These are phyloP conservation scores for Chloroceryle aenea DNA, from an alignment of 2,113 vertebrate species.

Conservation along the genomic window DNA sequence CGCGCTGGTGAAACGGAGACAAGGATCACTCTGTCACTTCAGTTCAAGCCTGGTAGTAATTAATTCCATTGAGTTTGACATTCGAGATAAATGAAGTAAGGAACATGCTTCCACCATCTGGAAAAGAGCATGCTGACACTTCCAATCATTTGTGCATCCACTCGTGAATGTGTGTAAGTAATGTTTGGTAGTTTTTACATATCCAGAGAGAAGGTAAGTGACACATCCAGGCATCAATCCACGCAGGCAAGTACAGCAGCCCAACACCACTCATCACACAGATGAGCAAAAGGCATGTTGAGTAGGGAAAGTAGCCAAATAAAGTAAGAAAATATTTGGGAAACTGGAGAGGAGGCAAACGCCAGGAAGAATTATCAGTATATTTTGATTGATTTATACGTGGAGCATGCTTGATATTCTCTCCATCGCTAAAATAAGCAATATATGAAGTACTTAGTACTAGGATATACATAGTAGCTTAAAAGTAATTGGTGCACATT, in stretches of 20 bases:
- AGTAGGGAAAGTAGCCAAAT: not conserved
- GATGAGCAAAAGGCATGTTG: not conserved
- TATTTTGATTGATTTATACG: not conserved
- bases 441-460: accelerated
- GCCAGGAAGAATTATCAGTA: not conserved
- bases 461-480: not conserved
- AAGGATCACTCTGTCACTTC: not conserved
- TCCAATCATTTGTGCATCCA: not conserved
- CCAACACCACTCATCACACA: not conserved
- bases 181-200: not conserved
- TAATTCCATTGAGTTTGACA: not conserved
- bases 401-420: not conserved
- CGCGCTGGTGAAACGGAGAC: not conserved
- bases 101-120: not conserved
- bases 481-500: not conserved
- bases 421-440: not conserved
- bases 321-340: not conserved
- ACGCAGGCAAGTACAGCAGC: not conserved
- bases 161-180: not conserved
- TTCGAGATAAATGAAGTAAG: not conserved
- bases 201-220: not conserved
- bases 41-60: not conserved
- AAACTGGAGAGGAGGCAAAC: not conserved
- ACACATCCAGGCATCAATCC: not conserved
- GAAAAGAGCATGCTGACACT: not conserved